Percentiles rank a stretch among this genome's conserved stretches.
phyloP scores from a whole-genome alignment of 2,797 vertebrate species.

The Pangasius djambal region DNA sequence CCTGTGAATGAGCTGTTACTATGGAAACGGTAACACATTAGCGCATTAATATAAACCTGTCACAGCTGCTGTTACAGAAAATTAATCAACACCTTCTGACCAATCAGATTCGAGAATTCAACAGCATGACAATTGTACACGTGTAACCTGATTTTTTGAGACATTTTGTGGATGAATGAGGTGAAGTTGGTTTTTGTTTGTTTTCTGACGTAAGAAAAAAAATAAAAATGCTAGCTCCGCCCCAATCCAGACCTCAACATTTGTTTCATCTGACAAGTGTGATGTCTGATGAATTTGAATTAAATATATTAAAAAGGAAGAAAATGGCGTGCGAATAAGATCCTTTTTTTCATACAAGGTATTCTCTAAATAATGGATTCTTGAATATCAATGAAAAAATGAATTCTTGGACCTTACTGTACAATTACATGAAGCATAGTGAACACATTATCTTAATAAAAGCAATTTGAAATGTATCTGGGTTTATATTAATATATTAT shows the following conservation, averaged over 20 bases:
- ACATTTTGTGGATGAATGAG: not conserved
- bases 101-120: not conserved
- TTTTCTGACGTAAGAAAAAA: not conserved
- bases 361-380: not conserved
- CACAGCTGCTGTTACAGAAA: not conserved
- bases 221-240: not conserved
- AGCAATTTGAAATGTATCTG: not conserved
- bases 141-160: not conserved
- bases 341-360: not conserved
- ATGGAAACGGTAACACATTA: not conserved
- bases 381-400: not conserved
- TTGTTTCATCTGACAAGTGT: not conserved
- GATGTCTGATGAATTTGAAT: not conserved
- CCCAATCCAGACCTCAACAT: not conserved
- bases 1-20: not conserved
- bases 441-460: not conserved
- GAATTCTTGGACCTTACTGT: not conserved
- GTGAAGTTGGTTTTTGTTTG: not conserved
- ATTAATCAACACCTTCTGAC: not conserved
- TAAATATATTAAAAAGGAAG: not conserved
- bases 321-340: not conserved
- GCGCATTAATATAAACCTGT: not conserved
- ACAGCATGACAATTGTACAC: not conserved
- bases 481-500: not conserved
- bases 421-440: not conserved